Base-by-base conservation (phyloP, 2,113 vertebrate genomes). In the Nannospalax galili region DNA sequence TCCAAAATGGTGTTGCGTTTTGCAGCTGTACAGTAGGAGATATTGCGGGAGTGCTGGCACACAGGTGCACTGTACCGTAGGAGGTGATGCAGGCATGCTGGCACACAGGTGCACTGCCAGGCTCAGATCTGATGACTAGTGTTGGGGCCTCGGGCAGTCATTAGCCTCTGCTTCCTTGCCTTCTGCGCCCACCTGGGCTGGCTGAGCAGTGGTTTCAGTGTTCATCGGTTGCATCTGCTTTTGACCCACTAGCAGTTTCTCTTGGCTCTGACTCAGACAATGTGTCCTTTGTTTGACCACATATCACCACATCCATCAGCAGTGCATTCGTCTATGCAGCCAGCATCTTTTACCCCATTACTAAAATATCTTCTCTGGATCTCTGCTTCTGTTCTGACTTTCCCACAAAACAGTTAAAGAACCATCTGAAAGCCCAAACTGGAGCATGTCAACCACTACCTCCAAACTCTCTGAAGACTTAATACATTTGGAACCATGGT, bases 401-500 rank as follows among this genome's bases (percentile, higher is more conserved):
- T 92, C 52, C 72, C 20, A 45, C 45, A 78, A 3, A 95, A 69
- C 84, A 88, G 74, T 67, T 52, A 78, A 81, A 73, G 70, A 35
- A n/a, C 56, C 64, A 28, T 32, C 64, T 85, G 82, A 92, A 88
- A 96, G 91, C 81, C 62, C n/a, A 96, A 95, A 88, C 62, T 26
- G 88, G 45, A 90, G 15, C n/a, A 16, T 78, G 48, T 81, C 45
- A 35, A 74, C 37, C 12, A 73, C n/a, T n/a, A 91, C 42, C 74
- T 95, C 90, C 77, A 17, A 95, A 78, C 48, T 42, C 48, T 81
- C 60, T 48, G 58, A 15, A 73, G 80, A 48, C 65, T 56, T 84
- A 30, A 60, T 87, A 45, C 70, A 91, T 70, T 78, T 37, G 19
- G 9, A 0, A 48, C 3, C 28, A 1, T 28, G 52, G 4, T 7